Conservation (phyloP, 1,140 invertebrate species). For the Metaphire vulgaris region DNA sequence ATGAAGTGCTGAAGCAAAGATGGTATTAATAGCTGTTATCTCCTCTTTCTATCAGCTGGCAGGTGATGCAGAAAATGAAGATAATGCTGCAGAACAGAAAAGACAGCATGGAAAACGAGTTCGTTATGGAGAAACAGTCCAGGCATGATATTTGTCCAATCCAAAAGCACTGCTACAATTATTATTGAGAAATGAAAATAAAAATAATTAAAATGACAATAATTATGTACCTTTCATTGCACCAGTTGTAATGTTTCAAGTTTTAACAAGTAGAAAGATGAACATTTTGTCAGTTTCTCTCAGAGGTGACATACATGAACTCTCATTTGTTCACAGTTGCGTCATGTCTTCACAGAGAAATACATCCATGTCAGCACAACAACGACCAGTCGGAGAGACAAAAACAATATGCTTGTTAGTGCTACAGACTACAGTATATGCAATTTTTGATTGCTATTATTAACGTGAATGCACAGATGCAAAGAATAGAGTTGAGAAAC, state of each 20-base stretch:
- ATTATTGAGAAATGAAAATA: no score
- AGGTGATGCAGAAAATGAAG: conserved; percentile 32
- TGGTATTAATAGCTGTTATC: no score
- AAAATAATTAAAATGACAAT: no score
- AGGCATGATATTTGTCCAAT: conserved; percentile 19
- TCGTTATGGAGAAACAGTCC: conserved; percentile 32
- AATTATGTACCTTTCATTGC: background rate
- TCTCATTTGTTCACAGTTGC: conserved; percentile 37
- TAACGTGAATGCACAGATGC: no score
- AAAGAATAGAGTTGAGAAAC: no score
- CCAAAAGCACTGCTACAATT: no score
- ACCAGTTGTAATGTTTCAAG: background rate
- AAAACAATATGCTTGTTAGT: conserved; percentile 53
- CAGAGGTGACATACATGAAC: conserved; percentile 17
- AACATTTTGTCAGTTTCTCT: conserved; percentile 16
- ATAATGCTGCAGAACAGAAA: conserved; percentile 31
- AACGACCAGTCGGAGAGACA: conserved; percentile 51
- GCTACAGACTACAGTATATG: background rate
- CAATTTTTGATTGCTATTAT: no score
- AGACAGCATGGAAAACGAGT: conserved; percentile 31
- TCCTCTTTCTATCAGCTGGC: conserved; percentile 14
- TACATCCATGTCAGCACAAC: conserved; percentile 52
- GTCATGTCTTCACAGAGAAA: conserved; percentile 49
- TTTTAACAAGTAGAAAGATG: conserved; percentile 12
- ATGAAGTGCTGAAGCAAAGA: no score